Evolutionary conservation across 2,113 vertebrate species (phyloP).

Genomic region (Thinocorus orbignyianus): DNA sequence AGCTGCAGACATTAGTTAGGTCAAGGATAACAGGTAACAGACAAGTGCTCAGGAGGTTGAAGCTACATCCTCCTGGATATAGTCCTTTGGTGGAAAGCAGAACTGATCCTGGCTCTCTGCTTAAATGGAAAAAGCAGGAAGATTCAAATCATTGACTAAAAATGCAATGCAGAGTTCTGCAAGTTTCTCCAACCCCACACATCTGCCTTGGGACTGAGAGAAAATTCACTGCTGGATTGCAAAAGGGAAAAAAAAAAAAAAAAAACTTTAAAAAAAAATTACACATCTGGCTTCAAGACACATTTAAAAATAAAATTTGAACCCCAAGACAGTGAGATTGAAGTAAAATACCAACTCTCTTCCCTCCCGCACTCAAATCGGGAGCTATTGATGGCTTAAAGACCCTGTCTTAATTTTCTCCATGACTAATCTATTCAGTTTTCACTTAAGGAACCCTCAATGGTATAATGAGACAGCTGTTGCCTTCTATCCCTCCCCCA

Average conservation of each 20-base stretch:
- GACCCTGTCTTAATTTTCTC: conserved; percentile 65
- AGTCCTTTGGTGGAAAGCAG: background rate
- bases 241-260: background rate
- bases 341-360: conserved; percentile 20
- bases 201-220: background rate
- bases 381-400: conserved; percentile 65
- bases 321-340: background rate
- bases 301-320: conserved; percentile 49
- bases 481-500: conserved; percentile 25
- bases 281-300: conserved; percentile 5
- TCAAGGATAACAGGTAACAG: background rate
- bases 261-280: background rate
- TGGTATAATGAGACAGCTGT: conserved; percentile 65
- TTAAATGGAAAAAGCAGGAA: background rate
- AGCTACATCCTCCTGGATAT: background rate
- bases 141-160: background rate
- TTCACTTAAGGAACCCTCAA: conserved; percentile 58
- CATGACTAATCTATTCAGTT: conserved; percentile 65
- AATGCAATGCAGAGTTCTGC: background rate
- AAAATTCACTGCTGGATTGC: background rate
- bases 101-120: background rate
- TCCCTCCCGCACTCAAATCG: conserved; percentile 13
- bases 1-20: background rate
- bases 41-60: background rate
- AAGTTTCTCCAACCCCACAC: background rate